Base-by-base conservation (phyloP, 2,888 invertebrate genomes). In the Idaea dimidiata region DNA sequence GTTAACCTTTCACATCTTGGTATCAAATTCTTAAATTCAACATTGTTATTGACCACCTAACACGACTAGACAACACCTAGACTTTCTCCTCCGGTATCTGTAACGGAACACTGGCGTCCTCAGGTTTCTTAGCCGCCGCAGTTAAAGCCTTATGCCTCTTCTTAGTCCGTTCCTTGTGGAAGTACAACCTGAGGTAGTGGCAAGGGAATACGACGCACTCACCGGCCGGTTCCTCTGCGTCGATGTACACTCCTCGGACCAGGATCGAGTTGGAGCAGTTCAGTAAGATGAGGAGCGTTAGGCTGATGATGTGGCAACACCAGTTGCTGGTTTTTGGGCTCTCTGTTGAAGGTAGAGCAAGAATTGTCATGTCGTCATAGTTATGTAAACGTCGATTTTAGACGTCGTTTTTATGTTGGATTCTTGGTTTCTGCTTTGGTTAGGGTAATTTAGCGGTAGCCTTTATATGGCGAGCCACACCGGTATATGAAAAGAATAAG, bases 191-290 rank as follows among this genome's bases (percentile, higher is more conserved):
- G 32, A 97, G 94, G 83, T 97, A 97, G 79, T 96, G 96, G 79
- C 97, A 96, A 4, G 97, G 96, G 83, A 97, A 96, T 60, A 96
- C 95, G 1, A 97, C 96, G 79, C 97, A 97, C 74, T 96, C 95
- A 16, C 97, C 96, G 0, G 95, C 96, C 0, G 95, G 95, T 73
- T 97, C 97, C 75, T 97, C 97, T 0, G 96, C 97, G 84, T 97
- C 97, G 61, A 97, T 96, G 85, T 96, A 97, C 1, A 97, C 97
- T 0, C 97, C 98, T 57, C 97, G 94, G 3, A 97, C 97, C 67
- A 97, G 93, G 61, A 97, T 94, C 0, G 97, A 97, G 88, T 98
- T 97, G 73, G 97, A 96, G 79, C 97, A 97, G 81, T 97, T 97
- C 61, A 97, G 93, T 8, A 97, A 93, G 60, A 97, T 95, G 60